phyloP scores from a whole-genome alignment of 2,113 vertebrate species.

The Sinosuthora webbiana region DNA sequence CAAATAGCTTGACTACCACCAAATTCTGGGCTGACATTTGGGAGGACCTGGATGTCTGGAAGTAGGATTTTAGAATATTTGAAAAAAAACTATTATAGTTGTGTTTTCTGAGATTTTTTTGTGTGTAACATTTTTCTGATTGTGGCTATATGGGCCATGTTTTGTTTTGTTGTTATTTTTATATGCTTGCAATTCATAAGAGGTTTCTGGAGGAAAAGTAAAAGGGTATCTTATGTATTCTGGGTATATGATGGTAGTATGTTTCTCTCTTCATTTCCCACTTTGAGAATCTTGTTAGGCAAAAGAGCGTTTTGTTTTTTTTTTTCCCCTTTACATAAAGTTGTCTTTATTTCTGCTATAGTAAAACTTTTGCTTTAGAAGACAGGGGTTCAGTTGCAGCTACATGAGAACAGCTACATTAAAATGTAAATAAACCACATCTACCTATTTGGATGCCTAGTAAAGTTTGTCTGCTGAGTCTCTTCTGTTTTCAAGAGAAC shows the following conservation, averaged over 20 bases:
- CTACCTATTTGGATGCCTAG: background rate
- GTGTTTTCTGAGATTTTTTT: background rate
- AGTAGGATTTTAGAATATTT: background rate
- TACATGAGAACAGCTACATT: background rate
- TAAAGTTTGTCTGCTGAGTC: background rate
- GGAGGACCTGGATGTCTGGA: background rate
- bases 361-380: background rate
- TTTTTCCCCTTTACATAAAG: background rate
- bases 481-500: background rate
- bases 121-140: background rate
- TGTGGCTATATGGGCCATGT: background rate
- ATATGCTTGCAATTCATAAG: background rate
- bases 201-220: background rate
- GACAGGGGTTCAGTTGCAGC: background rate
- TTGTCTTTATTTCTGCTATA: background rate
- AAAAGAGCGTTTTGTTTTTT: background rate
- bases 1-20: background rate
- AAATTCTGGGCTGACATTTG: background rate
- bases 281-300: background rate
- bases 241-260: background rate
- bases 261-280: background rate
- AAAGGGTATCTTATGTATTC: background rate
- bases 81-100: background rate
- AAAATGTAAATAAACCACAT: background rate
- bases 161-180: background rate